Conservation (phyloP, 1,140 invertebrate species). For the Drosophila eugracilis region DNA sequence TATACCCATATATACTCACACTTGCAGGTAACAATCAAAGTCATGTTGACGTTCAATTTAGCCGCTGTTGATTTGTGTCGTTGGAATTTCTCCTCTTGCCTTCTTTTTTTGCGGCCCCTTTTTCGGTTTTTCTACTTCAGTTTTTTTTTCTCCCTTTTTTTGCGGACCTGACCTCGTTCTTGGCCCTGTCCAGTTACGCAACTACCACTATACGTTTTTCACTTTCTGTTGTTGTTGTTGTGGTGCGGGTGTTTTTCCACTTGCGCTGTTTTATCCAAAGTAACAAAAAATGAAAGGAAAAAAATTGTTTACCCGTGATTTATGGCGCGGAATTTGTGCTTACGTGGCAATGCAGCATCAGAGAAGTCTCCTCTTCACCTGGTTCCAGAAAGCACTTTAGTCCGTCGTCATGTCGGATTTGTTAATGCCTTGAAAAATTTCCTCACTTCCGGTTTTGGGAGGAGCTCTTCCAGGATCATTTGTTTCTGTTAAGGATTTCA, state of each 20-base stretch:
- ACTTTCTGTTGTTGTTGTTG: slow-evolving; percentile 5
- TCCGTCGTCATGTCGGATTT: slow-evolving; percentile 37
- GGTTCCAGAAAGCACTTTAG: slow-evolving; percentile 38
- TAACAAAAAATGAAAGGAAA: slow-evolving; percentile 18
- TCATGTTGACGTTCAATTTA: slow-evolving; percentile 79
- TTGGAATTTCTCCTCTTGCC: slow-evolving; percentile 34
- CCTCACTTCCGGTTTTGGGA: slow-evolving; percentile 13
- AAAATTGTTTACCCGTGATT: slow-evolving; percentile 73
- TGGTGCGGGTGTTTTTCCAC: slow-evolving; percentile 28
- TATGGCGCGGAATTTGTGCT: slow-evolving; percentile 78
- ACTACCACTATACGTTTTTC: slow-evolving; percentile 56
- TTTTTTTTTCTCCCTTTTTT: neutral
- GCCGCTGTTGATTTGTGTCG: slow-evolving; percentile 77
- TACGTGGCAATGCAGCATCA: slow-evolving; percentile 48
- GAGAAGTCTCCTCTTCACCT: slow-evolving; percentile 36
- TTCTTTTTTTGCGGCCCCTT: slow-evolving; percentile 9
- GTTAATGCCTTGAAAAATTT: slow-evolving; percentile 45
- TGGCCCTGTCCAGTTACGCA: slow-evolving; percentile 64
- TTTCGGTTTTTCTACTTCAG: slow-evolving; percentile 13
- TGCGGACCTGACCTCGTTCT: slow-evolving; percentile 43
- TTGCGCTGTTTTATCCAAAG: slow-evolving; percentile 37
- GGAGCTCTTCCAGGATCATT: slow-evolving; percentile 21
- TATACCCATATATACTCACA: slow-evolving; percentile 33
- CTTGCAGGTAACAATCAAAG: slow-evolving; percentile 67
- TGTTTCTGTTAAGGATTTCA: slow-evolving; percentile 36